These are phyloP conservation scores for Suncus etruscus DNA, from an alignment of 2,113 vertebrate species.

Conservation along the genomic window DNA sequence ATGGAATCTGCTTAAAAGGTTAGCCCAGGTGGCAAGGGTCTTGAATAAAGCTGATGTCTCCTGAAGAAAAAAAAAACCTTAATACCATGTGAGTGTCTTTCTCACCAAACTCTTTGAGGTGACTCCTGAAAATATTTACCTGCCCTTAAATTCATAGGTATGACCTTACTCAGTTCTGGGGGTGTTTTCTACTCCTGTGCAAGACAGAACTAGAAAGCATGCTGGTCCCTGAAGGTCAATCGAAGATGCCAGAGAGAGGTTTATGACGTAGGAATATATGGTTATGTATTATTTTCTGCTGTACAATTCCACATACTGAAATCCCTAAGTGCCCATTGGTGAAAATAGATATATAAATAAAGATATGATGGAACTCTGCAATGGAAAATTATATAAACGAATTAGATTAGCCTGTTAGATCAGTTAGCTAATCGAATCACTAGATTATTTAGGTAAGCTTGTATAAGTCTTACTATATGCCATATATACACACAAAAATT, in stretches of 20 bases:
- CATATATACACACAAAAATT: not conserved
- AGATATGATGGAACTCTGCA: not conserved
- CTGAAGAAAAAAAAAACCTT: not conserved
- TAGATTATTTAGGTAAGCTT: not conserved
- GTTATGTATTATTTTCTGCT: not conserved
- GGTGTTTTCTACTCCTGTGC: not conserved
- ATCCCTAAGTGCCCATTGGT: not conserved
- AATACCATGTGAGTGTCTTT: not conserved
- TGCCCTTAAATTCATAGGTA: not conserved
- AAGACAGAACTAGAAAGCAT: not conserved
- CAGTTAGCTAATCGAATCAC: not conserved
- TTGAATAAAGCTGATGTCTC: too few relatives aligned
- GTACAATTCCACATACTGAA: slow-evolving; percentile 40
- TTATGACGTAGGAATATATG: slow-evolving; percentile 11
- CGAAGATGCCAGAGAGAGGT: not conserved
- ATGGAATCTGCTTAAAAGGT: too few relatives aligned
- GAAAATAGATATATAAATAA: not conserved
- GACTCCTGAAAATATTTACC: too few relatives aligned
- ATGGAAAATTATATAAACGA: not conserved
- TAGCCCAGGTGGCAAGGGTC: too few relatives aligned
- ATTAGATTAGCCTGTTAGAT: not conserved
- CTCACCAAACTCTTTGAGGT: not conserved
- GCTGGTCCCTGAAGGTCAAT: not conserved
- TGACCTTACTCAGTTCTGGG: not conserved
- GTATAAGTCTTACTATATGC: not conserved